Conservation (phyloP, 2,113 vertebrate genomes). For the Thryonomys swinderianus region DNA sequence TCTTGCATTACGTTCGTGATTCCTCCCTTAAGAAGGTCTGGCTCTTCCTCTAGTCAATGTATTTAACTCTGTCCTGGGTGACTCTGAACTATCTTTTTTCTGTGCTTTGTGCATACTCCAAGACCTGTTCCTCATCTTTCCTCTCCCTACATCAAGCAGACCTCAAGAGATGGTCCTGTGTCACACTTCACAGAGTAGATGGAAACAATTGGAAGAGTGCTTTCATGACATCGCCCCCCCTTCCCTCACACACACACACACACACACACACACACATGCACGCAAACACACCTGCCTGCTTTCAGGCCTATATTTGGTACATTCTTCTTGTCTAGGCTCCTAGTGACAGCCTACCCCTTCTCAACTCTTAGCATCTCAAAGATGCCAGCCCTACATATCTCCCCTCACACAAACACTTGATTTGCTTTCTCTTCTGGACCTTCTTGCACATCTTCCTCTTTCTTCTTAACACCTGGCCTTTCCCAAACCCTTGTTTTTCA, state of each 20-base stretch:
- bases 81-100: neutral
- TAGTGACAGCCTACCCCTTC: neutral
- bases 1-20: neutral
- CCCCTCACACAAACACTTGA: neutral
- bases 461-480: neutral
- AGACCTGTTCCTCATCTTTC: neutral
- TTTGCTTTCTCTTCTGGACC: neutral
- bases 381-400: neutral
- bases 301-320: no score
- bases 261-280: no score
- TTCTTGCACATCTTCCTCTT: neutral
- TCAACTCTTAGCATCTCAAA: neutral
- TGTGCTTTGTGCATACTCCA: neutral
- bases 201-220: neutral
- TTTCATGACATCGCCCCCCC: neutral
- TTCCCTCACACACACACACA: neutral
- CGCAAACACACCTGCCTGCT: neutral
- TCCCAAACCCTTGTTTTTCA: neutral
- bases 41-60: neutral
- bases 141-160: neutral
- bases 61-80: neutral
- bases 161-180: neutral
- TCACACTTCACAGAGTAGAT: neutral
- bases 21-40: neutral
- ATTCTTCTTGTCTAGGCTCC: neutral